phyloP scores from a whole-genome alignment of 2,888 invertebrate genomes.

The Limnephilus marmoratus region DNA sequence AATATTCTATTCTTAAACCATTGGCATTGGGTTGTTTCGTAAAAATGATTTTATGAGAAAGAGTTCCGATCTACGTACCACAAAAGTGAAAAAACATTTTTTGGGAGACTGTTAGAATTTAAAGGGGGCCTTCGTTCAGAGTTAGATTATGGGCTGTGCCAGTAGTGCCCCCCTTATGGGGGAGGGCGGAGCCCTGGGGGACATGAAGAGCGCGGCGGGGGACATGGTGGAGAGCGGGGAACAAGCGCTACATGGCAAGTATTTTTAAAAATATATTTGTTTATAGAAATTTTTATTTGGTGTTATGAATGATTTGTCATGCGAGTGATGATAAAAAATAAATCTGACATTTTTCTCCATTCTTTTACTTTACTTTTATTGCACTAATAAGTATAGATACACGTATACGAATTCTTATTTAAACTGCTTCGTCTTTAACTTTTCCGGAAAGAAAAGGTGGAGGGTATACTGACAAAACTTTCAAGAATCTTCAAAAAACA shows the following conservation, averaged over 20 bases:
- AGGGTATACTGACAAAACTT: too few relatives aligned
- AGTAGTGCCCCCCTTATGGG: constrained; percentile 65
- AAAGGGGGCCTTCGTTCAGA: not conserved
- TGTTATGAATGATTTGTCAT: not conserved
- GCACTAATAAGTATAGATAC: not conserved
- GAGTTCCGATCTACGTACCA: not conserved
- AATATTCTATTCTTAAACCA: constrained; percentile 16
- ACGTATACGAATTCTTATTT: too few relatives aligned
- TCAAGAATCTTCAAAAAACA: too few relatives aligned
- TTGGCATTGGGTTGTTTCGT: not conserved
- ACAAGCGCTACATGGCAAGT: constrained; percentile 64
- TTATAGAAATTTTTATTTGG: not conserved
- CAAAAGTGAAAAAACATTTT: not conserved
- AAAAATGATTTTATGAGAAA: constrained; percentile 14
- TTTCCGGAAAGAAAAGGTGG: too few relatives aligned
- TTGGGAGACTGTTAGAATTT: not conserved
- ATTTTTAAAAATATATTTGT: not conserved
- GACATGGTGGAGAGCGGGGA: constrained; percentile 64
- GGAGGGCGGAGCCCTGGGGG: constrained; percentile 63
- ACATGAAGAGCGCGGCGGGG: constrained; percentile 62
- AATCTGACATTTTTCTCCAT: not conserved
- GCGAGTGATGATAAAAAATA: not conserved
- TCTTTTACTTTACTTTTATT: not conserved
- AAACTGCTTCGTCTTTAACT: too few relatives aligned
- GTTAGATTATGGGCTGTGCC: constrained; percentile 62